Conservation (phyloP, 2,888 invertebrate genomes). For the Seira ritae region DNA sequence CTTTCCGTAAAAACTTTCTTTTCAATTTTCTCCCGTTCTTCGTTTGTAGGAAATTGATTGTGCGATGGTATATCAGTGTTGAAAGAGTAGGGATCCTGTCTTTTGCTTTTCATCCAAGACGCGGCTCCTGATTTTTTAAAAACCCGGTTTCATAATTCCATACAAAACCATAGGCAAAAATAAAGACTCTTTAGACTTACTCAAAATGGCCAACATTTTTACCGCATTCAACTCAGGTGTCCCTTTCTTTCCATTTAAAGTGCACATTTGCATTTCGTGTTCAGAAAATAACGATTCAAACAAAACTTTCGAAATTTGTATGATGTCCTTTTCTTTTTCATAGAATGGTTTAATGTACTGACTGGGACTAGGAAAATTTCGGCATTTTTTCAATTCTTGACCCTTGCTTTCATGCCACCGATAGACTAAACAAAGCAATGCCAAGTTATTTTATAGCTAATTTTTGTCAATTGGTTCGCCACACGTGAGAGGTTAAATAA, state of each 20-base stretch:
- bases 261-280: slow-evolving; percentile 59
- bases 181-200: slow-evolving; percentile 42
- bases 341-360: too few species aligned
- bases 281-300: slow-evolving; percentile 62
- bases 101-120: slow-evolving; percentile 64
- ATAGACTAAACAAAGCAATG: too few species aligned
- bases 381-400: too few species aligned
- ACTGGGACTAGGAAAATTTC: too few species aligned
- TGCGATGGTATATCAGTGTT: slow-evolving; percentile 50
- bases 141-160: background rate
- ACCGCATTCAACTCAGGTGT: slow-evolving; percentile 55
- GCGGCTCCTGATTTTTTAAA: slow-evolving; percentile 53
- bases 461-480: too few species aligned
- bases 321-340: slow-evolving; percentile 60
- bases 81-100: slow-evolving; percentile 62
- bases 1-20: slow-evolving; percentile 65
- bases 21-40: slow-evolving; percentile 64
- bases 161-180: background rate
- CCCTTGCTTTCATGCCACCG: too few species aligned
- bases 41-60: slow-evolving; percentile 60
- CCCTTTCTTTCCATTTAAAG: slow-evolving; percentile 60
- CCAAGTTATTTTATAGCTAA: too few species aligned
- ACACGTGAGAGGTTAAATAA: too few species aligned
- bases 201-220: slow-evolving; percentile 62
- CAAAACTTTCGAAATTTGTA: slow-evolving; percentile 58